phyloP scores from a whole-genome alignment of 2,113 vertebrate genomes.

The Gadus chalcogrammus region DNA sequence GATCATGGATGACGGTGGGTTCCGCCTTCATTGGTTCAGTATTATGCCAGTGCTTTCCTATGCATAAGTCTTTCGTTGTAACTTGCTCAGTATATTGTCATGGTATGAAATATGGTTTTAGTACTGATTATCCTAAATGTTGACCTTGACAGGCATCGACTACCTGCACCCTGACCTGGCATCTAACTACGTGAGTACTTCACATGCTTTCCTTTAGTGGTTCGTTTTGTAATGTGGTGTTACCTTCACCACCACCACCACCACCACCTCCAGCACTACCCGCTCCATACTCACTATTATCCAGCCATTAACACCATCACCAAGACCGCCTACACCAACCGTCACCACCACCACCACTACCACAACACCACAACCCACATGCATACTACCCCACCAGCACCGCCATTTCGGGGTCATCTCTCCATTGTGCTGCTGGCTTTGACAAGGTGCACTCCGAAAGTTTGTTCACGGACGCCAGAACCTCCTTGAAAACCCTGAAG shows the following conservation, averaged over 20 bases:
- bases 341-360: background rate
- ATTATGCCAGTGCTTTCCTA: background rate
- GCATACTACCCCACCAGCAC: no score
- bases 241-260: no score
- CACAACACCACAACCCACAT: background rate
- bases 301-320: no score
- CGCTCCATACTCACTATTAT: no score
- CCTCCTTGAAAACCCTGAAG: slow-evolving; percentile 58
- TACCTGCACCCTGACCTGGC: slow-evolving; percentile 95
- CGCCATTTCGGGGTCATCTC: slow-evolving; percentile 13
- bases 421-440: slow-evolving; percentile 35
- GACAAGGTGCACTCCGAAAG: slow-evolving; percentile 54
- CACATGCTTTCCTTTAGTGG: background rate
- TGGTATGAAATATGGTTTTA: background rate
- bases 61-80: background rate
- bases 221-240: background rate
- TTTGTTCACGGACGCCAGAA: slow-evolving; percentile 50
- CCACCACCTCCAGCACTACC: no score
- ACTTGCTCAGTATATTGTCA: background rate
- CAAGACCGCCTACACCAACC: no score
- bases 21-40: background rate
- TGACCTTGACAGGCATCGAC: slow-evolving; percentile 84
- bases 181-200: slow-evolving; percentile 91
- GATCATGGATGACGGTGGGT: slow-evolving; percentile 98
- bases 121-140: slow-evolving; percentile 20